Evolutionary conservation across 1,140 invertebrate genomes (phyloP).

Genomic region (Rhagoletis pomonella): DNA sequence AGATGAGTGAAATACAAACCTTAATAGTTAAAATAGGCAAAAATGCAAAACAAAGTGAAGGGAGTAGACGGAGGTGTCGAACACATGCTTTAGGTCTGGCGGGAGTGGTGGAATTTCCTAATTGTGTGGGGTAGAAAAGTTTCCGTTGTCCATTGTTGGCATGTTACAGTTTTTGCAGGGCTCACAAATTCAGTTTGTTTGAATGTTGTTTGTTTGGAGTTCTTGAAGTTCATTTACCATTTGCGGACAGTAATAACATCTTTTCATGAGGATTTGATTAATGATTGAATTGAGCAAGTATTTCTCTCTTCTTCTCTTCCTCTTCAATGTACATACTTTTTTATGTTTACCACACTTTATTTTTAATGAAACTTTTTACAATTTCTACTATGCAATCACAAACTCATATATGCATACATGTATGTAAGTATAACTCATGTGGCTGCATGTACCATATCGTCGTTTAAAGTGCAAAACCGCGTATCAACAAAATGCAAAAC

Average conservation of each 20-base stretch:
- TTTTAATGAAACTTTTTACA: slow-evolving; percentile 19
- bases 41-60: neutral
- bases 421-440: too few relatives aligned
- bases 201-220: neutral
- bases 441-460: too few relatives aligned
- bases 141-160: slow-evolving; percentile 10
- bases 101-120: slow-evolving; percentile 27
- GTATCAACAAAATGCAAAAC: too few relatives aligned
- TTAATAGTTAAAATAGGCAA: slow-evolving; percentile 25
- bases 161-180: slow-evolving; percentile 5
- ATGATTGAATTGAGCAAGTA: slow-evolving; percentile 30
- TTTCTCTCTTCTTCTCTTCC: slow-evolving; percentile 18
- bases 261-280: slow-evolving; percentile 48
- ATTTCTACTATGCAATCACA: neutral
- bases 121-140: neutral
- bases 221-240: slow-evolving; percentile 39
- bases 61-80: neutral
- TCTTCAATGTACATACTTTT: too few relatives aligned
- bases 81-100: too few relatives aligned
- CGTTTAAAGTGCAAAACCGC: too few relatives aligned
- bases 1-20: too few relatives aligned
- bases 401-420: neutral
- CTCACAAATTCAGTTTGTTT: neutral
- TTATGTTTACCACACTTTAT: neutral
- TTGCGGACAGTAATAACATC: slow-evolving; percentile 50